A percentile compares a stretch with the other conserved stretches of the same genome.
Evolutionary conservation across 2,888 invertebrate species (phyloP).

Genomic region (Teleiodes luculella): DNA sequence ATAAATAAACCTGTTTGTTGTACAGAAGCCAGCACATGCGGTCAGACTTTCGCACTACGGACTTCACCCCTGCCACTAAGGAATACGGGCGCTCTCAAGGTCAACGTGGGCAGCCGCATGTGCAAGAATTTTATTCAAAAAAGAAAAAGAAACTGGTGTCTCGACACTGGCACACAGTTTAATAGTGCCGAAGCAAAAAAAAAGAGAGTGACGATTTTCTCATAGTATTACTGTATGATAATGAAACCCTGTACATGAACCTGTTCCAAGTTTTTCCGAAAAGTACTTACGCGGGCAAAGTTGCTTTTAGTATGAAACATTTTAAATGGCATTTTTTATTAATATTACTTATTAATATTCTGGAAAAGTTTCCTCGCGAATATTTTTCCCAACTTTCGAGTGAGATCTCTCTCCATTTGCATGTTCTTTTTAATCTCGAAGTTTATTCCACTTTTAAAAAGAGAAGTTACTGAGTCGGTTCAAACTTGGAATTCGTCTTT

Average conservation of each 20-base stretch:
- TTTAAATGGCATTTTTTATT: conserved; percentile 2
- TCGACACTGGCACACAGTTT: no score
- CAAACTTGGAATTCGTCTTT: background rate
- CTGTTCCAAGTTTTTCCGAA: background rate
- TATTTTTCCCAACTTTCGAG: conserved; percentile 3
- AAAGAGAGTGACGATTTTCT: no score
- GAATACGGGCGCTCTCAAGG: no score
- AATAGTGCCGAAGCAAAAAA: no score
- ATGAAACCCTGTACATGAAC: background rate
- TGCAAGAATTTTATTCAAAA: no score
- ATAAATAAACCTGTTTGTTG: no score
- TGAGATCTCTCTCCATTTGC: conserved; percentile 1
- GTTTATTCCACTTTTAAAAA: background rate
- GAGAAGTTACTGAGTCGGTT: background rate
- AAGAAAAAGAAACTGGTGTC: no score
- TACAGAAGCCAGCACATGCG: no score
- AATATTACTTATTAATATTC: conserved; percentile 12
- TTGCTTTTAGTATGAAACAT: background rate
- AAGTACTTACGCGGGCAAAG: background rate
- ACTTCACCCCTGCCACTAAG: no score
- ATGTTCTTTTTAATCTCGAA: background rate
- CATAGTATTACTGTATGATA: background rate
- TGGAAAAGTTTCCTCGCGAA: conserved; percentile 2
- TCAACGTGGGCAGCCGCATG: no score
- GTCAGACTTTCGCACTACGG: no score